A percentile compares a stretch with the other conserved stretches of the same genome.
phyloP scores from a whole-genome alignment of 2,888 invertebrate species.

The Auanema sp. region DNA sequence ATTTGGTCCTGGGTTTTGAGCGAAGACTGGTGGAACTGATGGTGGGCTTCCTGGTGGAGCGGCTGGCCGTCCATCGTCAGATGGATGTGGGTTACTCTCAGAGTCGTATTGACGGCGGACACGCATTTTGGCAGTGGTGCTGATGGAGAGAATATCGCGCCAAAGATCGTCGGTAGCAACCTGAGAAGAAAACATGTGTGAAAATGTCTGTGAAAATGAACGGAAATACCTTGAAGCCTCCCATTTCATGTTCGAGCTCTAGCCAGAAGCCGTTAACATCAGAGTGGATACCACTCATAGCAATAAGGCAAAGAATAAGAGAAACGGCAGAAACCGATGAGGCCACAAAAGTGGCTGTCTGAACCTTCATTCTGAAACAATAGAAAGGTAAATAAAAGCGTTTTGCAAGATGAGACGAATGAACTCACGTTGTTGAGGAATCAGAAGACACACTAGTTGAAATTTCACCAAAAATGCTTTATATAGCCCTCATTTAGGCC shows the following conservation, averaged over 20 bases:
- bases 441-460: no score
- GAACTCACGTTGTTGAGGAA: no score
- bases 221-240: conserved; percentile 44
- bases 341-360: conserved; percentile 59
- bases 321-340: conserved; percentile 58
- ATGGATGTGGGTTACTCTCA: conserved; percentile 28
- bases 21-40: conserved; percentile 50
- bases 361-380: conserved; percentile 53
- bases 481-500: no score
- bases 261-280: conserved; percentile 57
- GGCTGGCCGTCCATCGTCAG: conserved; percentile 41
- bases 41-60: conserved; percentile 48
- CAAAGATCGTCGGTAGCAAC: conserved; percentile 58
- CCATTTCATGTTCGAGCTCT: conserved; percentile 60
- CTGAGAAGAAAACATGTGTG: conserved; percentile 24
- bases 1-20: conserved; percentile 39
- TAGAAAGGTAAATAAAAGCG: no score
- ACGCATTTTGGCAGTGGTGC: conserved; percentile 25
- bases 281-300: conserved; percentile 56
- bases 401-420: no score
- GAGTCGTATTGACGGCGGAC: conserved; percentile 38
- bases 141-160: conserved; percentile 58
- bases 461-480: no score
- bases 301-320: conserved; percentile 53
- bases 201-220: neutral